Percentiles rank a stretch among this genome's conserved stretches.
Conservation (phyloP, 2,113 vertebrate genomes). For the Eurypyga helias region DNA sequence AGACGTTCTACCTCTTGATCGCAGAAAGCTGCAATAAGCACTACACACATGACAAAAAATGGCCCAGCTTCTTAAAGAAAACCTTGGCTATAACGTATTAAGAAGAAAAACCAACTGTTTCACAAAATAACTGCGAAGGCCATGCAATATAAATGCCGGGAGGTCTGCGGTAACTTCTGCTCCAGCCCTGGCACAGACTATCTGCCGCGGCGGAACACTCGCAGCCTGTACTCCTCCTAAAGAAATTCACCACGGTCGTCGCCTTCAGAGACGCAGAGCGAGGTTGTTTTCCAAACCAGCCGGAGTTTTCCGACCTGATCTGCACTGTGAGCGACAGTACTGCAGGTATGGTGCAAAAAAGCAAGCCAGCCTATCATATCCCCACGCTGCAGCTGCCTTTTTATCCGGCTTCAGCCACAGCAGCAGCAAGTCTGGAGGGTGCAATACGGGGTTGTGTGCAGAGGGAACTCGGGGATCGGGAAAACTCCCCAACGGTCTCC, state of each 20-base stretch:
- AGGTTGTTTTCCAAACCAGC: neutral
- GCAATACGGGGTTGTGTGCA: neutral
- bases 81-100: neutral
- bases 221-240: neutral
- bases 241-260: neutral
- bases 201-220: neutral
- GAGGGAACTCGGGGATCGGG: neutral
- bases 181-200: neutral
- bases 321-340: neutral
- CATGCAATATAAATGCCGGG: neutral
- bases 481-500: neutral
- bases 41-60: neutral
- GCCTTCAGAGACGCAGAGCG: neutral
- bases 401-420: neutral
- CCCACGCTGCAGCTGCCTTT: neutral
- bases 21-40: neutral
- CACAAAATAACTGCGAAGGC: neutral
- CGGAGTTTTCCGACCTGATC: neutral
- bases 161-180: neutral
- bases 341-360: neutral
- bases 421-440: neutral
- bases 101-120: neutral
- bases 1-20: neutral
- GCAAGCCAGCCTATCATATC: neutral
- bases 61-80: neutral